phyloP scores from a whole-genome alignment of 2,797 vertebrate genomes.

The Delichon dasypus region DNA sequence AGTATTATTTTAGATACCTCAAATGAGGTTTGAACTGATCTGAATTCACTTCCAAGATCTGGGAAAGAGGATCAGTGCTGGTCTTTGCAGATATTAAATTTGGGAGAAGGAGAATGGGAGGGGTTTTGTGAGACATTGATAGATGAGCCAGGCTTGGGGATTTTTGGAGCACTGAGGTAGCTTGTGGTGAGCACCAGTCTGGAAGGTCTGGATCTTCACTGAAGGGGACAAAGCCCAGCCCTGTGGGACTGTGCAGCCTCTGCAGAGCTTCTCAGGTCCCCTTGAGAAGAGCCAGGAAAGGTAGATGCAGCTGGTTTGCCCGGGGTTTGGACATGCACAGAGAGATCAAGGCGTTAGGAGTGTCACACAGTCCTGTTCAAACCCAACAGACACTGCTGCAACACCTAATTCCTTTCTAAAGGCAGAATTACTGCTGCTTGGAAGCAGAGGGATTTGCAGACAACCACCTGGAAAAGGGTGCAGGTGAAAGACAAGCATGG shows the following conservation, averaged over 20 bases:
- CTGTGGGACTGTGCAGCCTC: background rate
- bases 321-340: background rate
- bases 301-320: accelerated
- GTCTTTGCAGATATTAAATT: background rate
- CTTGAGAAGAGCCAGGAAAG: background rate
- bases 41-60: background rate
- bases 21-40: background rate
- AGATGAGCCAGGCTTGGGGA: background rate
- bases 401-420: background rate
- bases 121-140: background rate
- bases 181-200: background rate
- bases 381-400: background rate
- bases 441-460: background rate
- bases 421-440: background rate
- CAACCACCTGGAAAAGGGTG: background rate
- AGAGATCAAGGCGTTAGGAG: accelerated
- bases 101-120: background rate
- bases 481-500: background rate
- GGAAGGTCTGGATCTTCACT: background rate
- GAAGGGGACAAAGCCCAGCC: background rate
- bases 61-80: background rate
- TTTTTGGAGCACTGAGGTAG: background rate
- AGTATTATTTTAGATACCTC: background rate
- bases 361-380: background rate
- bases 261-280: background rate